Evolutionary conservation across 2,113 vertebrate genomes (phyloP).

Genomic region (Scolopax mira): DNA sequence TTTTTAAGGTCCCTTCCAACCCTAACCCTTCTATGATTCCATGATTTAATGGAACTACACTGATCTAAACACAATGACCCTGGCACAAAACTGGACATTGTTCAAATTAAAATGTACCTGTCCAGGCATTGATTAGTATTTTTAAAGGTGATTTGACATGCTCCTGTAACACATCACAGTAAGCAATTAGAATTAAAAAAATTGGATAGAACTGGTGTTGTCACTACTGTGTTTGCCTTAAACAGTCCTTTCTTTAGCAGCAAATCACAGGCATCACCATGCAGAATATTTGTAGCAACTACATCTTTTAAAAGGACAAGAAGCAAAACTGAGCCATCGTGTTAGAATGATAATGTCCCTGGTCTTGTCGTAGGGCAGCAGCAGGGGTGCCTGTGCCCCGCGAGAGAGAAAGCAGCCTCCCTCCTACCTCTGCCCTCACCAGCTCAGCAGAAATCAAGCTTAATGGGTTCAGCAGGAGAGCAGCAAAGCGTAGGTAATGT

Average conservation of each 20-base stretch:
- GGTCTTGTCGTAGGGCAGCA: not conserved
- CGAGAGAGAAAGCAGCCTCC: not conserved
- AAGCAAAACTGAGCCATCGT: accelerated
- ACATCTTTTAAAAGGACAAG: not conserved
- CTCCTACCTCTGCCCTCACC: not conserved
- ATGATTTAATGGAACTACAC: not conserved
- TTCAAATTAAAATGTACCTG: not conserved
- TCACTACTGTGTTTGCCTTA: not conserved
- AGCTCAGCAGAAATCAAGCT: not conserved
- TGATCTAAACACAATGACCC: not conserved
- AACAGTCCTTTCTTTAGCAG: not conserved
- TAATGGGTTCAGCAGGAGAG: not conserved
- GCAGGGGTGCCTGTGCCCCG: accelerated
- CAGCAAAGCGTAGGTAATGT: not conserved
- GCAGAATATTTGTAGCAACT: not conserved
- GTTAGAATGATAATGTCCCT: not conserved
- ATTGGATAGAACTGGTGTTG: not conserved
- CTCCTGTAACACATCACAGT: not conserved
- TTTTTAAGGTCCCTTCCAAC: too few species aligned
- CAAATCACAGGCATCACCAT: not conserved
- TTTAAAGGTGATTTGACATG: not conserved
- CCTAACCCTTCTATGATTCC: too few species aligned
- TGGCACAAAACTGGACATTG: not conserved
- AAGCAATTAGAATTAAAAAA: not conserved
- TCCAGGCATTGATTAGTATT: not conserved